These are phyloP conservation scores for Drosophila takahashii DNA, from an alignment of 1,140 invertebrate genomes.

Conservation along the genomic window DNA sequence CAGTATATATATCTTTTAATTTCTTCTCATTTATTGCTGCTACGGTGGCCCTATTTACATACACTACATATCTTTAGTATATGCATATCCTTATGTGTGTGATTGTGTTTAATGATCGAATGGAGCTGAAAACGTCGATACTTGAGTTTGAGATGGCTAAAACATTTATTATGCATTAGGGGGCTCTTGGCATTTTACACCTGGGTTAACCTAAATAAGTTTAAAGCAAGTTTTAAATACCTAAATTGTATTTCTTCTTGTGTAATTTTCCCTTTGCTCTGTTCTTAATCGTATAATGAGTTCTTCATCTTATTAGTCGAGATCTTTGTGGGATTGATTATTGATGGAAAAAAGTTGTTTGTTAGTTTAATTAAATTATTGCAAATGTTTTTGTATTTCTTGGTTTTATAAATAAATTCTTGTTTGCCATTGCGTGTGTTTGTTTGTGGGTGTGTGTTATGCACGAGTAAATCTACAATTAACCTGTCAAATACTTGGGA, in stretches of 20 bases:
- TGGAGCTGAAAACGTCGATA: constrained; percentile 29
- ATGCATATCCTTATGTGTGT: constrained; percentile 48
- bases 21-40: constrained; percentile 57
- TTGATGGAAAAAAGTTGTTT: constrained; percentile 32
- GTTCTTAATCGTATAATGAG: constrained; percentile 34
- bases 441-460: constrained; percentile 30
- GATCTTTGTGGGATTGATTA: constrained; percentile 55
- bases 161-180: constrained; percentile 37
- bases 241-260: constrained; percentile 22
- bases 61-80: constrained; percentile 37
- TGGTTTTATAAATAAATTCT: constrained; percentile 61
- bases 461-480: constrained; percentile 43
- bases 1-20: constrained; percentile 48
- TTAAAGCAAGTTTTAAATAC: constrained; percentile 55
- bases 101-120: constrained; percentile 35
- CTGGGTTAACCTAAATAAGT: constrained; percentile 35
- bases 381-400: constrained; percentile 48
- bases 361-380: constrained; percentile 32
- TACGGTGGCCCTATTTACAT: constrained; percentile 63
- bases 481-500: constrained; percentile 60
- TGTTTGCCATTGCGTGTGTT: constrained; percentile 32
- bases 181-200: constrained; percentile 21
- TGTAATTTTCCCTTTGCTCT: constrained; percentile 11
- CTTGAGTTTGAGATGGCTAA: constrained; percentile 55
- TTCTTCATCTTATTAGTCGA: constrained; percentile 36